Evolutionary conservation across 2,797 vertebrate genomes (phyloP), one percentile per base, ranked within the genome.

Genomic region (Gadopsis marmoratus): DNA sequence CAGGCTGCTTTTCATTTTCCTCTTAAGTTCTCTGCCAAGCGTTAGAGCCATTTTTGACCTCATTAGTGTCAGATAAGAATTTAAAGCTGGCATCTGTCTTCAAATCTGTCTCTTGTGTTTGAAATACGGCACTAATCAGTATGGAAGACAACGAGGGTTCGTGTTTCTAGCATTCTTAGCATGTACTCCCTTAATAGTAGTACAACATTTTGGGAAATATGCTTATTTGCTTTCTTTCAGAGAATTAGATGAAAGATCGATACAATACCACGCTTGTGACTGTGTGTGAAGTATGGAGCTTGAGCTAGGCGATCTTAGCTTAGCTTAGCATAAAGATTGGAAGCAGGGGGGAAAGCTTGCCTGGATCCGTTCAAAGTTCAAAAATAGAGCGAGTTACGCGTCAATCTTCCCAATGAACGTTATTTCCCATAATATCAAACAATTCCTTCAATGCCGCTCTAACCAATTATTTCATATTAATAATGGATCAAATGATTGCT

Each of bases 11-110:
- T 85, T 84, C 12, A 73, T 82, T 83, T 83, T 62, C 33, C 55
- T 82, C 47, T 69, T 3, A 23, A 58, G 33, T 59, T 68, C 59
- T 80, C 63, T 76, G 51, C 61, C 45, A 89, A 79, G 56, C 70
- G 55, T 76, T 79, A 48, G 33, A 84, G 16, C 72, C 60, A 80
- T 77, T 81, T 74, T 47, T 37, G 68, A 55, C 71, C 79, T 86
- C 66, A 75, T 88, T 86, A 83, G 53, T 65, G 60, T 84, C 83
- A 64, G 47, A 71, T 68, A 61, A 66, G 21, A 81, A 76, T 79
- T 81, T 51, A 60, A 77, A 74, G 71, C 53, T 75, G 75, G 16
- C 31, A 70, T 76, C 31, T 41, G 21, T 50, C 33, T 72, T 59
- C 16, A 74, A 75, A 76, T 54, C 5, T 71, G 29, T 67, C 21